A percentile compares a stretch with the other conserved stretches of the same genome.
phyloP scores from a whole-genome alignment of 2,888 invertebrate genomes.

The Drosophila robusta region DNA sequence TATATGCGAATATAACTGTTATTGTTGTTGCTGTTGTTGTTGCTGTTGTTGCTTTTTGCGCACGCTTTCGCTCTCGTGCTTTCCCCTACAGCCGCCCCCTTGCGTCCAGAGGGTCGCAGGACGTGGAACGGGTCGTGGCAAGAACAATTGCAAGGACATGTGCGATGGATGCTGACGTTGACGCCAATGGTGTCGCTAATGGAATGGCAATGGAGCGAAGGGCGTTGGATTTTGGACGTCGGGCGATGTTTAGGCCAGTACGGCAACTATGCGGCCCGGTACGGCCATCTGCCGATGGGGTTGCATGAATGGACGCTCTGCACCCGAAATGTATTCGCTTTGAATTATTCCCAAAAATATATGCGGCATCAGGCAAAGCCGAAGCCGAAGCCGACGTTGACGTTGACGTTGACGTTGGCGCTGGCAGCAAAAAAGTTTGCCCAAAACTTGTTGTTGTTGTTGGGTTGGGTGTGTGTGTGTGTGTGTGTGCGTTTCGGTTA shows the following conservation, averaged over 20 bases:
- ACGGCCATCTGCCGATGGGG: constrained; percentile 68
- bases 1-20: constrained; percentile 83
- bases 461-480: constrained; percentile 26
- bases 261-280: constrained; percentile 13
- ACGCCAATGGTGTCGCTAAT: constrained; percentile 82
- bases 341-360: constrained; percentile 79
- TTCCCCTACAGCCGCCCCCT: constrained; percentile 3
- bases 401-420: constrained; percentile 38
- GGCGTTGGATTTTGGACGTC: constrained; percentile 30
- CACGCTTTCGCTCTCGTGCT: constrained; percentile 70
- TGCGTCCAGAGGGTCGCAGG: constrained; percentile 9
- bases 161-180: constrained; percentile 82
- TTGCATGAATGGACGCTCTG: constrained; percentile 45
- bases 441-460: constrained; percentile 64
- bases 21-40: constrained; percentile 51
- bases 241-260: constrained; percentile 35
- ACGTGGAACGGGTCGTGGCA: constrained; percentile 37
- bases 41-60: constrained; percentile 70
- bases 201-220: constrained; percentile 66
- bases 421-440: constrained; percentile 70
- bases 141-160: constrained; percentile 84
- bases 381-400: constrained; percentile 39
- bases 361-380: constrained; percentile 31
- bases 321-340: constrained; percentile 74
- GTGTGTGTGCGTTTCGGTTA: constrained; percentile 63